Percentiles rank a stretch among this genome's conserved stretches.
These are phyloP conservation scores for Sparidentex hasta DNA, from an alignment of 2,797 vertebrate genomes.

Conservation along the genomic window DNA sequence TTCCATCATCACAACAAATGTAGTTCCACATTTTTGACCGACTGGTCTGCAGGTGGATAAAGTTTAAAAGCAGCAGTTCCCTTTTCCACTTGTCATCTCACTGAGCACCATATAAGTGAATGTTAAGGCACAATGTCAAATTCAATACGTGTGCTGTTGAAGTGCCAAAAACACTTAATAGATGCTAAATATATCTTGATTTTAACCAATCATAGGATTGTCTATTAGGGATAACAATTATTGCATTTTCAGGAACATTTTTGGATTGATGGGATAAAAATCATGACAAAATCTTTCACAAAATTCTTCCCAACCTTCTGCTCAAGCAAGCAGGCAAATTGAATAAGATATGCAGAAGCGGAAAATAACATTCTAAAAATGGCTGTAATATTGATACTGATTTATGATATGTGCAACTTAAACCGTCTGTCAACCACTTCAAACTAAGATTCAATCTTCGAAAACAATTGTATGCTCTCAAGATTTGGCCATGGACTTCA, in stretches of 20 bases:
- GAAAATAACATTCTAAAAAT: background rate
- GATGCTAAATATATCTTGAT: background rate
- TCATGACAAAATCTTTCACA: background rate
- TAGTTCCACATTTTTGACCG: slow-evolving; percentile 61
- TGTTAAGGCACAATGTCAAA: background rate
- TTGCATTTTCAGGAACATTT: background rate
- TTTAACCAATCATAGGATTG: background rate
- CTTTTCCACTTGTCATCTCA: slow-evolving; percentile 24
- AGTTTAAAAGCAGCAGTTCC: slow-evolving; percentile 35
- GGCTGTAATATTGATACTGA: no score
- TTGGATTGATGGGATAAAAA: background rate
- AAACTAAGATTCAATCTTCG: background rate
- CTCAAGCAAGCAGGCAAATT: background rate
- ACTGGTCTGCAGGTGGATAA: slow-evolving; percentile 37
- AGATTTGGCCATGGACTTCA: background rate
- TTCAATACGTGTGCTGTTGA: background rate
- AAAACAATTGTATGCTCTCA: background rate
- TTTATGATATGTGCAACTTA: background rate
- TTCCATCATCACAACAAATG: slow-evolving; percentile 2
- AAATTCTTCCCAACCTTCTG: background rate
- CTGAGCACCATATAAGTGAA: background rate
- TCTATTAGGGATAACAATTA: background rate
- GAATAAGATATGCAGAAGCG: background rate
- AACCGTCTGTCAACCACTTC: background rate
- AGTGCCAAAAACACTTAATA: background rate